Evolutionary conservation across 2,888 invertebrate genomes (phyloP).

Genomic region (Chromoteleia sp.): DNA sequence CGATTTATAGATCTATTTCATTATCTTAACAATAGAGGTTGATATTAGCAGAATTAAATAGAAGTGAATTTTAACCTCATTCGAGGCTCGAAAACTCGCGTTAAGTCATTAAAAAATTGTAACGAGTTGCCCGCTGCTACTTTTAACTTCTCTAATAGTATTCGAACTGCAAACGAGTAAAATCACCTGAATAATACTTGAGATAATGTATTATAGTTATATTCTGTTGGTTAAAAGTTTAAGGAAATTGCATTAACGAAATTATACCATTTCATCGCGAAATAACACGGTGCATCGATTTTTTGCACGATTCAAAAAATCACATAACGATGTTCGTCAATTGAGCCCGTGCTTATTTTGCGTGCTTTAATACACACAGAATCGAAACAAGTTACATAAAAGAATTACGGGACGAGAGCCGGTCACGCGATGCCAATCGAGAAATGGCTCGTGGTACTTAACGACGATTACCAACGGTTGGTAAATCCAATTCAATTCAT

Average conservation of each 20-base stretch:
- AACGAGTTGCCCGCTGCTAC: not conserved
- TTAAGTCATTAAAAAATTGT: too few relatives aligned
- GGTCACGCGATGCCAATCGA: conserved; percentile 79
- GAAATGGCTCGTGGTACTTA: conserved; percentile 75
- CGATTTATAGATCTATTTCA: too few relatives aligned
- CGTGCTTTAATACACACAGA: conserved; percentile 62
- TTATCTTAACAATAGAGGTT: too few relatives aligned
- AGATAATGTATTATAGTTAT: conserved; percentile 10
- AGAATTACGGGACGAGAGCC: conserved; percentile 58
- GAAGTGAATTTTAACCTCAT: too few relatives aligned
- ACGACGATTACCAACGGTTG: conserved; percentile 63
- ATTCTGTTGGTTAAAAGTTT: conserved; percentile 29
- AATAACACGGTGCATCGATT: conserved; percentile 58
- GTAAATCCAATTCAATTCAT: conserved; percentile 68
- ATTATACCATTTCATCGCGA: conserved; percentile 59
- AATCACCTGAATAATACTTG: not conserved
- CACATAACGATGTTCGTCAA: conserved; percentile 52
- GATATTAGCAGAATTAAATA: too few relatives aligned
- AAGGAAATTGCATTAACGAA: conserved; percentile 58
- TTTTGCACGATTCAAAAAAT: conserved; percentile 53
- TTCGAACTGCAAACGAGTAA: not conserved
- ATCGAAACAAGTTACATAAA: conserved; percentile 56
- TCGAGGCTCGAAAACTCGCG: not conserved
- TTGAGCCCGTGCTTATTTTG: conserved; percentile 63
- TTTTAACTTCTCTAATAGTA: too few relatives aligned